Conservation (phyloP, 2,113 vertebrate genomes). For the Alaudala cheleensis region DNA sequence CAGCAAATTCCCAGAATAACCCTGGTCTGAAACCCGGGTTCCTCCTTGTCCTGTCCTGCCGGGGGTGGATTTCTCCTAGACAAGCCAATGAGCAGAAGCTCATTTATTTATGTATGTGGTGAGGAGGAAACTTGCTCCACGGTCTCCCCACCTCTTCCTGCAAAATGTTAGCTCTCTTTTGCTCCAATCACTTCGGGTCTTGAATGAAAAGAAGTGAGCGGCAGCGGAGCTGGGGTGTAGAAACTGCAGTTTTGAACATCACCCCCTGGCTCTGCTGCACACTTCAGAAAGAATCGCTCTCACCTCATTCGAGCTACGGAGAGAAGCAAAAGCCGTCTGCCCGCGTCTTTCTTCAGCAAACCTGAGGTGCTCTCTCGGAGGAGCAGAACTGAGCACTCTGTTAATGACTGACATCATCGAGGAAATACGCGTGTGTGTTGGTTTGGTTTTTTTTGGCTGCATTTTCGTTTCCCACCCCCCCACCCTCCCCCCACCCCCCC, state of each 20-base stretch:
- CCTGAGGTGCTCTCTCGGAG: neutral
- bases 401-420: neutral
- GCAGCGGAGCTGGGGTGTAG: neutral
- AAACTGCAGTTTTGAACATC: neutral
- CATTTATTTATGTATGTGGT: neutral
- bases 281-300: neutral
- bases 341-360: neutral
- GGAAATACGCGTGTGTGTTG: neutral
- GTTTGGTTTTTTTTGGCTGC: neutral
- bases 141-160: slow-evolving; percentile 26
- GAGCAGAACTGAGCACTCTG: neutral
- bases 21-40: neutral
- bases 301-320: neutral
- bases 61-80: slow-evolving; percentile 35
- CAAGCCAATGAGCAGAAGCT: slow-evolving; percentile 46
- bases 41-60: neutral
- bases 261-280: neutral
- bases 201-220: neutral
- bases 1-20: slow-evolving; percentile 31
- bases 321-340: neutral
- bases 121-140: slow-evolving; percentile 13
- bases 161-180: neutral
- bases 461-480: neutral
- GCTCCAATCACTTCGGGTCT: neutral
- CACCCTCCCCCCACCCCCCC: too few relatives aligned